Percentiles rank a stretch among this genome's conserved stretches.
Evolutionary conservation across 2,797 vertebrate species (phyloP).

Genomic region (Merluccius polli): DNA sequence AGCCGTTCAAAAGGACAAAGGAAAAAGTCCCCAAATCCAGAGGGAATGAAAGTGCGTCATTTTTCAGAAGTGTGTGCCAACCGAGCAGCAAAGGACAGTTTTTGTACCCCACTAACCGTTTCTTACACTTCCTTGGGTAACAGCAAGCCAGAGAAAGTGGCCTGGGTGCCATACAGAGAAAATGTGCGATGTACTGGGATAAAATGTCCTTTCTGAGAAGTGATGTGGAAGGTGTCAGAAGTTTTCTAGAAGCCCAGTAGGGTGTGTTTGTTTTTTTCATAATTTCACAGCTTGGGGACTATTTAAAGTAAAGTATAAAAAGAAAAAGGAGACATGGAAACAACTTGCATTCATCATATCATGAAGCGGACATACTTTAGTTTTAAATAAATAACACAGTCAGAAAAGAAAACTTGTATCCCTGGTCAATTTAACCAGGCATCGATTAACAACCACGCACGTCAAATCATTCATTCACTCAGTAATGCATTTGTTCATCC

Average conservation of each 20-base stretch:
- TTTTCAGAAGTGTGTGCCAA: background rate
- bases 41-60: too few species aligned
- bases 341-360: background rate
- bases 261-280: background rate
- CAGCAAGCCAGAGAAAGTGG: background rate
- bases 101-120: background rate
- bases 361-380: background rate
- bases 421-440: background rate
- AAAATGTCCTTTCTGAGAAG: background rate
- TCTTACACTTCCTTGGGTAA: background rate
- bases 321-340: background rate
- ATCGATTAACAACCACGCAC: background rate
- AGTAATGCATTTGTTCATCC: too few species aligned
- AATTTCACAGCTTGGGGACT: background rate
- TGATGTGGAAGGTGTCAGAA: conserved; percentile 2
- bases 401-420: background rate
- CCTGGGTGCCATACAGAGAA: background rate
- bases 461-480: too few species aligned
- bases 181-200: background rate
- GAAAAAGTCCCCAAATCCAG: too few species aligned
- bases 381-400: background rate
- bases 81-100: background rate
- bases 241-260: background rate
- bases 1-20: too few species aligned
- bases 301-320: background rate